These are phyloP conservation scores for Notodonta dromedarius DNA, from an alignment of 2,888 invertebrate genomes.

Conservation along the genomic window DNA sequence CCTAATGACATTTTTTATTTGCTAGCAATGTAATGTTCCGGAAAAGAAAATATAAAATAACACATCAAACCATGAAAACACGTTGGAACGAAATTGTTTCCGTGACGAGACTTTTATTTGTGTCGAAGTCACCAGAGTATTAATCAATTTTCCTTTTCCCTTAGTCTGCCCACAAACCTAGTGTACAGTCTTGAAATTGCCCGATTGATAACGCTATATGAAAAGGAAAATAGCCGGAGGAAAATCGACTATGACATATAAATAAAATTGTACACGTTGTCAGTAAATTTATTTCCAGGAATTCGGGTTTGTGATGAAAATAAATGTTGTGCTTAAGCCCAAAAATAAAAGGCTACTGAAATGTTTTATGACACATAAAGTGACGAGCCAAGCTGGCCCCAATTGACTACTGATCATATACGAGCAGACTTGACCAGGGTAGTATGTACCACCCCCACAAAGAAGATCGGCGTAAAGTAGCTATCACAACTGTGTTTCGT, in stretches of 20 bases:
- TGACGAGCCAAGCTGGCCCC: too few species aligned
- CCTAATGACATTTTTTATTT: neutral
- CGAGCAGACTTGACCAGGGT: too few species aligned
- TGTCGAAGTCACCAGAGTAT: slow-evolving; percentile 34
- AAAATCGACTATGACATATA: slow-evolving; percentile 5
- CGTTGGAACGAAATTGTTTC: slow-evolving; percentile 36
- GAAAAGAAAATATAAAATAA: slow-evolving; percentile 7
- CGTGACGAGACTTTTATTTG: slow-evolving; percentile 38
- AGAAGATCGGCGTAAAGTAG: too few species aligned
- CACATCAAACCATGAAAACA: slow-evolving; percentile 14
- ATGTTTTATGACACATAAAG: too few species aligned
- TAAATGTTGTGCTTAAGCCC: neutral
- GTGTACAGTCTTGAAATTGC: slow-evolving; percentile 29
- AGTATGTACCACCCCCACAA: too few species aligned
- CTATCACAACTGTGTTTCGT: too few species aligned
- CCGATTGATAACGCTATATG: slow-evolving; percentile 25
- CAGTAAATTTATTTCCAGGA: too few species aligned
- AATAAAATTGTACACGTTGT: neutral
- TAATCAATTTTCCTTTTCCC: slow-evolving; percentile 44
- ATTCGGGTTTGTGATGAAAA: too few species aligned
- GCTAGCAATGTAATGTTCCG: neutral
- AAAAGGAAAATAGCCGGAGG: neutral
- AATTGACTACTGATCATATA: too few species aligned
- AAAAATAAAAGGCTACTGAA: too few species aligned
- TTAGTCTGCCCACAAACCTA: slow-evolving; percentile 29